A percentile compares a stretch with the other conserved stretches of the same genome.
Evolutionary conservation across 2,797 vertebrate species (phyloP).

Genomic region (Vespertilio murinus): DNA sequence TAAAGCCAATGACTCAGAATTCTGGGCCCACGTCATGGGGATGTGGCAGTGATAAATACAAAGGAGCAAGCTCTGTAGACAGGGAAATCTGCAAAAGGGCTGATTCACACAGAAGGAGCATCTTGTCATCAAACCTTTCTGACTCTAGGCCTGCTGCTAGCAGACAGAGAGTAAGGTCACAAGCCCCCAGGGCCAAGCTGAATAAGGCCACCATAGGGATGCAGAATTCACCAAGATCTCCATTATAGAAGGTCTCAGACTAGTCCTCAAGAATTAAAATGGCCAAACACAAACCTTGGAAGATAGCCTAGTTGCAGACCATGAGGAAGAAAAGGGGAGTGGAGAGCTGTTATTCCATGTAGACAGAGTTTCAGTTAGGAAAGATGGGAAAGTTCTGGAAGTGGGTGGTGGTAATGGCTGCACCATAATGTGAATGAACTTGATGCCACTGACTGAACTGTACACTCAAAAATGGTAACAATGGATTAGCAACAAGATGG

Average conservation of each 20-base stretch:
- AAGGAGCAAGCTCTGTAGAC: not conserved
- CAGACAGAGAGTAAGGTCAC: not conserved
- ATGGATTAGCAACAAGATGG: too few relatives aligned
- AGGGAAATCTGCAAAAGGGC: not conserved
- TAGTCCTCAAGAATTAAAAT: not conserved
- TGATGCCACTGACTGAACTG: not conserved
- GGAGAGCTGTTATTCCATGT: not conserved
- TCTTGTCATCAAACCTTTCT: not conserved
- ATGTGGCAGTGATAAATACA: not conserved
- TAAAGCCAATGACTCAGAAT: constrained; percentile 57
- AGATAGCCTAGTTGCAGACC: not conserved
- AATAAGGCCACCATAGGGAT: not conserved
- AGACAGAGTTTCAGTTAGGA: not conserved
- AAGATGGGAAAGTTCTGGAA: not conserved
- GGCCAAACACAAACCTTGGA: not conserved
- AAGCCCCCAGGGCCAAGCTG: not conserved
- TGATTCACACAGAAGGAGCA: not conserved
- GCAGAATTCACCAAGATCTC: not conserved
- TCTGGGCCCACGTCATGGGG: not conserved
- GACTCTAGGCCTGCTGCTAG: not conserved
- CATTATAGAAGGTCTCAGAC: not conserved
- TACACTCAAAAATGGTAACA: not conserved
- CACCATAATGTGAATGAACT: fast-evolving
- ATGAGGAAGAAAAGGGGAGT: not conserved
- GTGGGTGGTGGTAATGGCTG: not conserved